phyloP scores from a whole-genome alignment of 2,797 vertebrate genomes.

The Mus minutoides region DNA sequence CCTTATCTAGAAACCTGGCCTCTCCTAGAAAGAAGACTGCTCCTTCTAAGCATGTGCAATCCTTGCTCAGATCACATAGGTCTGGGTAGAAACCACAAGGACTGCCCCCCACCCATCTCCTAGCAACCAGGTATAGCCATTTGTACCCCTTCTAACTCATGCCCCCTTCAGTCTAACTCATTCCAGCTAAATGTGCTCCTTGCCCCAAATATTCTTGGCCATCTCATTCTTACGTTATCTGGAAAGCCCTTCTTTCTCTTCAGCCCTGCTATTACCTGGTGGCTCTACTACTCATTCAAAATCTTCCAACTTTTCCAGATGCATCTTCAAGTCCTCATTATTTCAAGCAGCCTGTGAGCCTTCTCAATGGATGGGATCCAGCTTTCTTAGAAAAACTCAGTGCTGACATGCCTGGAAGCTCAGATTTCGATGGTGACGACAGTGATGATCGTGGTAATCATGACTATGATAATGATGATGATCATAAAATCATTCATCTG shows the following conservation, averaged over 20 bases:
- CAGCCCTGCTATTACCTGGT: neutral
- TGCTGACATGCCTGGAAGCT: neutral
- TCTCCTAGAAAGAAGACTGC: neutral
- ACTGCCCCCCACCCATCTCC: neutral
- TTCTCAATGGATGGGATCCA: neutral
- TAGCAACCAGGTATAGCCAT: neutral
- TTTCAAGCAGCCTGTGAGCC: no score
- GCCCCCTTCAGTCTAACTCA: neutral
- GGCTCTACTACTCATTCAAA: neutral
- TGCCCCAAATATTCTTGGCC: neutral
- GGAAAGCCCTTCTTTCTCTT: neutral
- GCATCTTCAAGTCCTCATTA: neutral
- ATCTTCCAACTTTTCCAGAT: neutral
- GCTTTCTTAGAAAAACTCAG: neutral
- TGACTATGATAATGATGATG: neutral
- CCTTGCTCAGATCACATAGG: neutral
- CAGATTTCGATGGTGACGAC: neutral
- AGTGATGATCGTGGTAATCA: no score
- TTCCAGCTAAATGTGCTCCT: neutral
- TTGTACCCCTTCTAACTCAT: neutral
- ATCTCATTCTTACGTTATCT: accelerated
- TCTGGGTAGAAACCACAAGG: accelerated
- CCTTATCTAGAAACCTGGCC: neutral
- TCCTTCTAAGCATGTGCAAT: neutral
- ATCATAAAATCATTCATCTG: neutral